Conservation (phyloP, 1,140 invertebrate species). For the Pogonomyrmex barbatus region DNA sequence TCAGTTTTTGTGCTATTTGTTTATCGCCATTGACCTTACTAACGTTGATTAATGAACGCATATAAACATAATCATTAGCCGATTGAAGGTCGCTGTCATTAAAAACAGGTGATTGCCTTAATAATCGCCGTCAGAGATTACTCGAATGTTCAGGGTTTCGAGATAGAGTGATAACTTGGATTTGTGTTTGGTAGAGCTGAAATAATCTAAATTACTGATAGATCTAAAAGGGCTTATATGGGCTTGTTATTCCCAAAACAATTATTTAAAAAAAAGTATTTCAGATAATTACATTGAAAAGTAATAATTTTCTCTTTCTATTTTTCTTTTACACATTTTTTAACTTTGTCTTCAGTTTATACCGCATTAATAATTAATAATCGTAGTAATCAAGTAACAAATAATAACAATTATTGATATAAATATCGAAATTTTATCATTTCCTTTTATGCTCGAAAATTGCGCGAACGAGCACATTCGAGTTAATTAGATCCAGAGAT, state of each 20-base stretch:
- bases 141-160: background rate
- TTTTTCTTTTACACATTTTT: background rate
- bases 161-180: background rate
- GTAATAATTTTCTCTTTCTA: background rate
- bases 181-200: background rate
- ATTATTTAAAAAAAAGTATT: background rate
- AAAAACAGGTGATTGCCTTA: background rate
- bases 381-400: background rate
- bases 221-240: background rate
- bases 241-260: background rate
- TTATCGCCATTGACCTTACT: background rate
- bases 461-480: background rate
- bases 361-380: background rate
- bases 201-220: background rate
- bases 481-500: background rate
- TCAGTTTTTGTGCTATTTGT: background rate
- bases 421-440: background rate
- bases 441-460: conserved; percentile 10
- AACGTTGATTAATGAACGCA: conserved; percentile 5
- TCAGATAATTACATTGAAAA: background rate
- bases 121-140: background rate
- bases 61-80: background rate
- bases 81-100: background rate
- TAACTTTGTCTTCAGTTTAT: background rate
- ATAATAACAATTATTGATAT: background rate